Conservation (phyloP, 2,888 invertebrate species). For the Epinotia nisella region DNA sequence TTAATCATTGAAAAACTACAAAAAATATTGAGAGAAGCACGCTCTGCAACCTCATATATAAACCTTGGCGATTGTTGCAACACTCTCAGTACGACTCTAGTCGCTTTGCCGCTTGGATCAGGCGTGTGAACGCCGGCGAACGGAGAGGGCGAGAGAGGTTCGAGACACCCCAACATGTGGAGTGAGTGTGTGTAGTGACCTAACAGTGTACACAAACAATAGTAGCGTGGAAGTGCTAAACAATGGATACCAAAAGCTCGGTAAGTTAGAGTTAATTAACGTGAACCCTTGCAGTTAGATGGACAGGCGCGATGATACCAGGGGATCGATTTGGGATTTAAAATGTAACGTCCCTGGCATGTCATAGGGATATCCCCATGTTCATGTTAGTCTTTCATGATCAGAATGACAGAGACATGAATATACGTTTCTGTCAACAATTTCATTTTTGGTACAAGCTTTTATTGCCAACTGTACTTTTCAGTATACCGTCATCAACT, state of each 20-base stretch:
- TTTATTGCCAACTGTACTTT: too few relatives aligned
- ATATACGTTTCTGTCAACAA: too few relatives aligned
- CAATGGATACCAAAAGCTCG: conserved; percentile 80
- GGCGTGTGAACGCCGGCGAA: conserved; percentile 80
- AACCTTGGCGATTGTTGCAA: conserved; percentile 81
- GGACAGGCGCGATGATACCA: conserved; percentile 13
- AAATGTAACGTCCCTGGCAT: too few relatives aligned
- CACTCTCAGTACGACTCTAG: conserved; percentile 85
- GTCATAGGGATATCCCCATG: too few relatives aligned
- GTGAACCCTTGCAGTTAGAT: conserved; percentile 37
- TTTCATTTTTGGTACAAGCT: too few relatives aligned
- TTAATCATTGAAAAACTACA: conserved; percentile 21
- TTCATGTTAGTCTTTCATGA: too few relatives aligned
- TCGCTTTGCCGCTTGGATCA: conserved; percentile 85
- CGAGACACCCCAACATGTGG: conserved; percentile 74
- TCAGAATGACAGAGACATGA: too few relatives aligned
- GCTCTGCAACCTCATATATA: conserved; percentile 80
- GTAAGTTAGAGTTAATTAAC: conserved; percentile 62
- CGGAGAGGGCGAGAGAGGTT: conserved; percentile 84
- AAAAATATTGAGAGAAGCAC: conserved; percentile 53
- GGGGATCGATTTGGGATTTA: background rate
- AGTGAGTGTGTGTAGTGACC: conserved; percentile 81
- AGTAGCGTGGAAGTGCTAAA: conserved; percentile 66
- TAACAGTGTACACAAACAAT: conserved; percentile 64
- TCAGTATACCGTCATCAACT: too few relatives aligned